Percentiles rank a stretch among this genome's conserved stretches.
Evolutionary conservation across 2,888 invertebrate species (phyloP).

Genomic region (Mythimna loreyi): DNA sequence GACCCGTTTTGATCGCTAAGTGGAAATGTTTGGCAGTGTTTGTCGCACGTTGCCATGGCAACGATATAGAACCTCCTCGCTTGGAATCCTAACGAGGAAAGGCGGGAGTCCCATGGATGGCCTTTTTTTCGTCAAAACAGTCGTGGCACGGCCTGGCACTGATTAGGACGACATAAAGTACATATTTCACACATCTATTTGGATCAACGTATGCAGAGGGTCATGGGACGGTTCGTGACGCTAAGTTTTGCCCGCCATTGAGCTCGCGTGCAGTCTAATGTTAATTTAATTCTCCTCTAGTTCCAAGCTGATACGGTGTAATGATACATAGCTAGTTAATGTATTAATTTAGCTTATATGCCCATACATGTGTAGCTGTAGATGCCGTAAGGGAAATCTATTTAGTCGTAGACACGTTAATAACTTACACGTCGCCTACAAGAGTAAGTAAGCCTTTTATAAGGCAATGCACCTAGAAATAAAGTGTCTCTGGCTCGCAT

Average conservation of each 20-base stretch:
- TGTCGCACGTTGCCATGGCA: slow-evolving; percentile 86
- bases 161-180: slow-evolving; percentile 53
- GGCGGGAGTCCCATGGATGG: slow-evolving; percentile 54
- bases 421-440: neutral
- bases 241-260: slow-evolving; percentile 19
- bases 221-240: slow-evolving; percentile 39
- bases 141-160: slow-evolving; percentile 70
- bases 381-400: slow-evolving; percentile 30
- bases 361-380: neutral
- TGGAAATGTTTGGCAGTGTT: slow-evolving; percentile 86
- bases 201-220: slow-evolving; percentile 62
- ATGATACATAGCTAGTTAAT: slow-evolving; percentile 35
- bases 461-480: slow-evolving; percentile 2
- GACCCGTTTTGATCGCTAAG: slow-evolving; percentile 64
- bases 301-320: slow-evolving; percentile 10
- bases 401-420: neutral
- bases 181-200: slow-evolving; percentile 59
- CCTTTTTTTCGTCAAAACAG: slow-evolving; percentile 60
- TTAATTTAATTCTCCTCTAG: slow-evolving; percentile 49
- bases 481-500: no score
- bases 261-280: slow-evolving; percentile 51
- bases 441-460: slow-evolving; percentile 11
- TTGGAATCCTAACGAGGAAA: slow-evolving; percentile 72
- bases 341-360: slow-evolving; percentile 7
- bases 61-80: slow-evolving; percentile 74